Evolutionary conservation across 1,140 invertebrate genomes (phyloP).

Genomic region (Mylabris phalerata): DNA sequence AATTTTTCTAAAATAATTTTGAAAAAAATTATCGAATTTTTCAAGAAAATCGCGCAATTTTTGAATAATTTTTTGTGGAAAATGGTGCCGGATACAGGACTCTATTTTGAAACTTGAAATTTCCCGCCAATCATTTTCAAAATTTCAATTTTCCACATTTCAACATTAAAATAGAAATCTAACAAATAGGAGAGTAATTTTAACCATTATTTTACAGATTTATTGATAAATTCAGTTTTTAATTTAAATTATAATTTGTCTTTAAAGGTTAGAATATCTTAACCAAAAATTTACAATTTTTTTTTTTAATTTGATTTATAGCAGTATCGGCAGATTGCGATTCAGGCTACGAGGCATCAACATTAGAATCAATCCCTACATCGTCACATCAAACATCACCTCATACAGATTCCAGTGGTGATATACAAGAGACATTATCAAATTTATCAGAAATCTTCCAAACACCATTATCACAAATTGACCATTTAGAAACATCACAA

Average conservation of each 20-base stretch:
- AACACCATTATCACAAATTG: slow-evolving; percentile 18
- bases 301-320: slow-evolving; percentile 14
- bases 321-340: slow-evolving; percentile 33
- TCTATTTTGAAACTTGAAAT: too few relatives aligned
- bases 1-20: too few relatives aligned
- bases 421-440: slow-evolving; percentile 23
- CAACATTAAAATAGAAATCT: not conserved
- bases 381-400: slow-evolving; percentile 31
- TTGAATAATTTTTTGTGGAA: too few relatives aligned
- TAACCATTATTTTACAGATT: not conserved
- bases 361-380: slow-evolving; percentile 33
- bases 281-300: not conserved
- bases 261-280: not conserved
- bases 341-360: slow-evolving; percentile 39
- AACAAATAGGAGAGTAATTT: not conserved
- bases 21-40: too few relatives aligned
- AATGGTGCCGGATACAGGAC: too few relatives aligned
- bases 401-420: slow-evolving; percentile 22
- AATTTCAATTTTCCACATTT: not conserved
- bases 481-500: slow-evolving; percentile 20
- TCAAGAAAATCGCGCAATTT: too few relatives aligned
- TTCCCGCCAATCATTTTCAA: too few relatives aligned
- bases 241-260: too few relatives aligned
- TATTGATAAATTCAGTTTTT: not conserved
- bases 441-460: slow-evolving; percentile 23